phyloP scores from a whole-genome alignment of 2,113 vertebrate species.

The Gadus macrocephalus region DNA sequence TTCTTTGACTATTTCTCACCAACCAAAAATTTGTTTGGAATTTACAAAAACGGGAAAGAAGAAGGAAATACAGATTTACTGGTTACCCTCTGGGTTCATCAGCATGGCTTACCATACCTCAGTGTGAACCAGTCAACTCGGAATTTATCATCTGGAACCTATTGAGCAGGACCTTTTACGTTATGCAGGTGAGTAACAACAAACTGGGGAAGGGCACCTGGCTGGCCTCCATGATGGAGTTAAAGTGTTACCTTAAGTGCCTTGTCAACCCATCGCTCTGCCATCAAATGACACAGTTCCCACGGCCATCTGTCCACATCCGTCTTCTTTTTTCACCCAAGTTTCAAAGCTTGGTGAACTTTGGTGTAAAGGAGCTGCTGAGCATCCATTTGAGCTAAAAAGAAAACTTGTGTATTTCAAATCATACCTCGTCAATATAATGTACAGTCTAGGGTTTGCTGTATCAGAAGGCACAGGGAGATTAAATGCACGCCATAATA shows the following conservation, averaged over 20 bases:
- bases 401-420: too few species aligned
- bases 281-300: too few species aligned
- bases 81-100: conserved; percentile 4
- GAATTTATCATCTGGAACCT: not conserved
- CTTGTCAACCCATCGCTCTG: not conserved
- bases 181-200: conserved; percentile 1
- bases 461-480: too few species aligned
- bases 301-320: too few species aligned
- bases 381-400: too few species aligned
- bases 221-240: not conserved
- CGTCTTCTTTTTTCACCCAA: too few species aligned
- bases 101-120: not conserved
- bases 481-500: too few species aligned
- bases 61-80: not conserved
- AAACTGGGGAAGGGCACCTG: not conserved
- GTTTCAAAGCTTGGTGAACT: too few species aligned
- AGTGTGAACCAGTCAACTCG: not conserved
- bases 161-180: conserved; percentile 1
- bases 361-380: too few species aligned
- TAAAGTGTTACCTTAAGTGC: not conserved
- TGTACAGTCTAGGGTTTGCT: too few species aligned
- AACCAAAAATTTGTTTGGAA: not conserved
- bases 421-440: too few species aligned
- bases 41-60: conserved; percentile 32
- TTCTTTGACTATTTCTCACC: too few species aligned